Evolutionary conservation across 2,888 invertebrate species (phyloP).

Genomic region (Drosophila neotestacea): DNA sequence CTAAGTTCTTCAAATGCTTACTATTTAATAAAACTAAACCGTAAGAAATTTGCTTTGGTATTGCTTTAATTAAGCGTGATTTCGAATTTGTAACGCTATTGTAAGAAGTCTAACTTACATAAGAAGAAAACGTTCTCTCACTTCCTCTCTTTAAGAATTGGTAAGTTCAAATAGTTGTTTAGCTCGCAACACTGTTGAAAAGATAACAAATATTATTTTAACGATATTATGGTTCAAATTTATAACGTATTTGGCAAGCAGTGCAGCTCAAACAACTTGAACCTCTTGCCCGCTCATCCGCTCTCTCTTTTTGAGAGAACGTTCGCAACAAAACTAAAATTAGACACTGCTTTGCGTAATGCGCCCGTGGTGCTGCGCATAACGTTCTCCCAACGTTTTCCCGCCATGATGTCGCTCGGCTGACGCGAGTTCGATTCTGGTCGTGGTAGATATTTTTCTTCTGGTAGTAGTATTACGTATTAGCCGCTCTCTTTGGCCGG

Average conservation of each 20-base stretch:
- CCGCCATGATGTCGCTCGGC: neutral
- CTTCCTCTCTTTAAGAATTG: neutral
- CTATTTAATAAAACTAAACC: neutral
- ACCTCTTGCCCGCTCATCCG: slow-evolving; percentile 2
- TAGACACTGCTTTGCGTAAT: rapidly evolving
- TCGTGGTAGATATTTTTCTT: neutral
- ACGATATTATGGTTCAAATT: too few species aligned
- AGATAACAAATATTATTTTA: too few species aligned
- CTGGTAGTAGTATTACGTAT: neutral
- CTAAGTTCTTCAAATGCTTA: neutral
- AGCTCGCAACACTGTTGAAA: too few species aligned
- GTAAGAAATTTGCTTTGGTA: too few species aligned
- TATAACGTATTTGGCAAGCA: slow-evolving; percentile 13
- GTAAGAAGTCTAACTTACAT: slow-evolving; percentile 1
- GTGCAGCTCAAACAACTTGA: slow-evolving; percentile 1
- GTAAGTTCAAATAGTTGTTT: too few species aligned
- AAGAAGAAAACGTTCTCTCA: neutral
- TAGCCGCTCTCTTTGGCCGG: slow-evolving; percentile 82
- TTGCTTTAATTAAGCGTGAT: neutral
- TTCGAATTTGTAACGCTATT: slow-evolving; percentile 15
- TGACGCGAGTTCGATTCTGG: slow-evolving; percentile 19
- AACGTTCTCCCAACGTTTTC: neutral
- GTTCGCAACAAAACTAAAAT: slow-evolving; percentile 17
- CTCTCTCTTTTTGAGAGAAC: neutral
- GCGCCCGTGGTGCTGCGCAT: slow-evolving; percentile 27